Percentiles rank a stretch among this genome's conserved stretches.
Evolutionary conservation across 1,140 invertebrate genomes (phyloP).

Genomic region (Samia ricini): DNA sequence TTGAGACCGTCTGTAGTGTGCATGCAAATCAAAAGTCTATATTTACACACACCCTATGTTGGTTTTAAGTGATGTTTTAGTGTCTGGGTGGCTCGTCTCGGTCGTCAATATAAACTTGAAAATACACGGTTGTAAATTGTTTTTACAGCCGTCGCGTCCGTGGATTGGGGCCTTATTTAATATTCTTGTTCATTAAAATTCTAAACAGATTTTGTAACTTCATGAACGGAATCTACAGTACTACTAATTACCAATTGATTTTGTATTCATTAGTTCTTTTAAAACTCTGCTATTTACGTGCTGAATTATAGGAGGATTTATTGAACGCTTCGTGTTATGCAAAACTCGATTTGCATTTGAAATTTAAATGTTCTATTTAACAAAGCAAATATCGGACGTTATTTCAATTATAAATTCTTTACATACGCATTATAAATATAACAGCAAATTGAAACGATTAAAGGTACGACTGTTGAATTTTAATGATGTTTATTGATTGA

Average conservation of each 20-base stretch:
- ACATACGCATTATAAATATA: not conserved
- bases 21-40: constrained; percentile 40
- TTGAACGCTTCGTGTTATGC: not conserved
- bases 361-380: not conserved
- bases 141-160: not conserved
- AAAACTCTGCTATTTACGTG: not conserved
- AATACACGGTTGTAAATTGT: constrained; percentile 21
- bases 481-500: not conserved
- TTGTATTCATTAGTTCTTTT: not conserved
- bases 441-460: not conserved
- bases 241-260: not conserved
- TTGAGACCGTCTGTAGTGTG: not conserved
- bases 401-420: not conserved
- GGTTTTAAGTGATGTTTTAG: constrained; percentile 55
- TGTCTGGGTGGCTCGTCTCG: constrained; percentile 53
- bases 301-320: not conserved
- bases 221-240: not conserved
- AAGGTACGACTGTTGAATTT: not conserved
- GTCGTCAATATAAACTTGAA: constrained; percentile 18
- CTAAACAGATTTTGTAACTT: not conserved
- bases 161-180: not conserved
- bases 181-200: not conserved
- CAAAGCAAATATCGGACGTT: not conserved
- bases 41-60: constrained; percentile 42
- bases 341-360: not conserved